Conservation (phyloP, 2,113 vertebrate species). For the Ibidorhyncha struthersii region DNA sequence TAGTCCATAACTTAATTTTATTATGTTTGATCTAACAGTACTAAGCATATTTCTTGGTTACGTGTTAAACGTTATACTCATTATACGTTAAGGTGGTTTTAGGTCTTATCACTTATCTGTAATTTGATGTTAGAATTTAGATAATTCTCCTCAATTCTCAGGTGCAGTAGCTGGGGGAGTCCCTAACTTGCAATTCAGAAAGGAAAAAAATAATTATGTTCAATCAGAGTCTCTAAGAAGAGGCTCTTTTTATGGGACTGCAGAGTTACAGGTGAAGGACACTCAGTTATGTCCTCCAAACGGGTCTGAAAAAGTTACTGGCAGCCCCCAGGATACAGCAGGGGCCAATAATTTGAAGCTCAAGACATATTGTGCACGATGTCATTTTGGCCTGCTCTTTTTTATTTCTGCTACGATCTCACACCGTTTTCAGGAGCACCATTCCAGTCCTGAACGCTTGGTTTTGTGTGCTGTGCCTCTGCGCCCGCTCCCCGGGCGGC, state of each 20-base stretch:
- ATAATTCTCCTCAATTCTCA: background rate
- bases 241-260: background rate
- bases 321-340: background rate
- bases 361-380: no score
- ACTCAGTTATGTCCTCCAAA: background rate
- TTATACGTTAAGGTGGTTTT: background rate
- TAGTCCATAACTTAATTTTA: conserved; percentile 1
- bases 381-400: background rate
- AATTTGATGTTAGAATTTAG: conserved; percentile 1
- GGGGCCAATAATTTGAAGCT: background rate
- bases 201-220: background rate
- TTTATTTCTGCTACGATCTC: background rate
- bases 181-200: background rate
- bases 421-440: rapidly evolving
- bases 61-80: background rate
- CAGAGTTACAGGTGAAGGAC: background rate
- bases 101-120: background rate
- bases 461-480: background rate
- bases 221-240: background rate
- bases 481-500: background rate
- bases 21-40: background rate
- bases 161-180: background rate
- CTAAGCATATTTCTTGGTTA: background rate
- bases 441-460: rapidly evolving
- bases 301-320: background rate